Base-by-base conservation (phyloP, 2,113 vertebrate genomes). In the Ctenomys sociabilis region DNA sequence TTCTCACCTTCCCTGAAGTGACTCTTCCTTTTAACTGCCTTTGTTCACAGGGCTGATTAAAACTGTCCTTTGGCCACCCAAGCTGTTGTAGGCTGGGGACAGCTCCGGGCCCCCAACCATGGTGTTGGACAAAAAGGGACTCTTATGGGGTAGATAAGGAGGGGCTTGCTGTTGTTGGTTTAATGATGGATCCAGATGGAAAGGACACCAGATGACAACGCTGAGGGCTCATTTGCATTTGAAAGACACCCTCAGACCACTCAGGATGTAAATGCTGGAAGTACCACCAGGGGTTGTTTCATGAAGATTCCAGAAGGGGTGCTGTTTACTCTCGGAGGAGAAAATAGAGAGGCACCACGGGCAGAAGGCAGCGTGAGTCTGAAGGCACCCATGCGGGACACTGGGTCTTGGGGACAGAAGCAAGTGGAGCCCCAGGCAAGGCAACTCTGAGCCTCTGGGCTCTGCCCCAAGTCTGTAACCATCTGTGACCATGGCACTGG, bases 51-150 rank as follows among this genome's bases (percentile, higher is more conserved):
- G 78, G 21, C 30, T 45, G 84, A 91, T 97, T 45, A 30, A 49
- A 84, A 37, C 72, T 3, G 45, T 26, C 26, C 66, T 88, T 64
- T 94, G 66, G 92, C 5, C 0, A 43, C 24, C 85, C 52, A 43
- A 77, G 93, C 96, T 94, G 87, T n/a, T 95, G 97, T 87, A 52
- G 94, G 78, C 19, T 52, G 16, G 49, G 90, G 90, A 35, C 73
- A 24, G 24, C 26, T 24, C 26, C 75, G 2, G 2, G 54, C 91
- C 30, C 32, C 1, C n/a, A 54, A 43, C 28, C n/a, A 43, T 1
- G 12, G 17, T 37, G 30, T 84, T 73, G 37, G 63, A 40, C 26
- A 17, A 24, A 64, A 59, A 92, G 75, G 4, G 61, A 9, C 14
- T 11, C 26, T 78, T 45, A 21, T n/a, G 4, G 11, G 32, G 54